Conservation (phyloP, 2,113 vertebrate genomes). For the Pituophis catenifer region DNA sequence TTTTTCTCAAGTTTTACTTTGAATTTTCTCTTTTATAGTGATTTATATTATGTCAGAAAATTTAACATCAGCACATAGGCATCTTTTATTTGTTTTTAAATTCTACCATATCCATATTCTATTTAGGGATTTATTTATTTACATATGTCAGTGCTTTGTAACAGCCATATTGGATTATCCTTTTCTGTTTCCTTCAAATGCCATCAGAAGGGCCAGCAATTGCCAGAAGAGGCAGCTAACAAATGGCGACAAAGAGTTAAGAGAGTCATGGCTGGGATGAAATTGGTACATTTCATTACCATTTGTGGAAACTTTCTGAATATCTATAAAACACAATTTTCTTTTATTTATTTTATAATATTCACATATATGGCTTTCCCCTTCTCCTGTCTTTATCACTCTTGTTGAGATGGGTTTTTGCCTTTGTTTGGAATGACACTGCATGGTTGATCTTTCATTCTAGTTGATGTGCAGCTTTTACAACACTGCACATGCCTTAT, state of each 20-base stretch:
- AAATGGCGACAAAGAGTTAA: slow-evolving; percentile 84
- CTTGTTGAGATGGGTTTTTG: background rate
- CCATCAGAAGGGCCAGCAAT: slow-evolving; percentile 72
- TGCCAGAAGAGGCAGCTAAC: slow-evolving; percentile 75
- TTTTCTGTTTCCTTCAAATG: slow-evolving; percentile 66
- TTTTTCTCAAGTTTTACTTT: slow-evolving; percentile 8
- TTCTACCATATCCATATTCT: background rate
- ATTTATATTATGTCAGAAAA: slow-evolving; percentile 17
- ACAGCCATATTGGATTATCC: slow-evolving; percentile 47
- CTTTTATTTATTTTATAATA: slow-evolving; percentile 52
- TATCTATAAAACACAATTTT: slow-evolving; percentile 49
- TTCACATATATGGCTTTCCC: slow-evolving; percentile 38
- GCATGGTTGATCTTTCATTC: slow-evolving; percentile 63
- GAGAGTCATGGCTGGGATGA: slow-evolving; percentile 82
- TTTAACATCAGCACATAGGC: background rate
- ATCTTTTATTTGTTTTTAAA: slow-evolving; percentile 19
- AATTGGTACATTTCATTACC: slow-evolving; percentile 79
- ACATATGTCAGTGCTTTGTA: slow-evolving; percentile 33
- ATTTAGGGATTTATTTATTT: slow-evolving; percentile 26
- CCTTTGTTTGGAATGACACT: slow-evolving; percentile 49
- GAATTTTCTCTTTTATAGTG: slow-evolving; percentile 2
- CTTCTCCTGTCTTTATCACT: slow-evolving; percentile 21
- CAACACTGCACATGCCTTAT: slow-evolving; percentile 22
- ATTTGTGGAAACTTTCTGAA: slow-evolving; percentile 48
- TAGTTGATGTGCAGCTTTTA: slow-evolving; percentile 18